A percentile compares a stretch with the other conserved stretches of the same genome.
phyloP scores from a whole-genome alignment of 2,888 invertebrate genomes.

The Ornithoptera alexandrae region DNA sequence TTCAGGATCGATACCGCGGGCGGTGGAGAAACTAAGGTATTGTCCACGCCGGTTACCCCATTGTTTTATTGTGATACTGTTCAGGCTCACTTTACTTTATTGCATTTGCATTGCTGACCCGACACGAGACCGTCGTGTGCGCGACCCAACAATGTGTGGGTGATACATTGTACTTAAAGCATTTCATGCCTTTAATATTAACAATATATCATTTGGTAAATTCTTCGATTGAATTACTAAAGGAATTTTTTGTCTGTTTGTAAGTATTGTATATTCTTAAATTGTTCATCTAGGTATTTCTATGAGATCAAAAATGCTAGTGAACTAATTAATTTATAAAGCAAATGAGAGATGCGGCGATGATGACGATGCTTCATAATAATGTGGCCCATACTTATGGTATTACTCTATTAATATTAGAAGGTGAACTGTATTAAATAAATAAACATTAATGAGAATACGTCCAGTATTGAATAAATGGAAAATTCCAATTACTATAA shows the following conservation, averaged over 20 bases:
- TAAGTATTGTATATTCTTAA: background rate
- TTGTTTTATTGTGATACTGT: conserved; percentile 42
- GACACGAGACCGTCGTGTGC: conserved; percentile 7
- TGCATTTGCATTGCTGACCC: conserved; percentile 27
- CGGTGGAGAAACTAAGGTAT: conserved; percentile 49
- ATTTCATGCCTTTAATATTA: background rate
- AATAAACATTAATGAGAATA: too few species aligned
- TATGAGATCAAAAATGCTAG: background rate
- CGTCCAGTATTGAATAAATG: too few species aligned
- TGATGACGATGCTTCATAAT: too few species aligned
- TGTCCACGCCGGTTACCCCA: conserved; percentile 45
- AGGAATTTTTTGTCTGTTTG: background rate
- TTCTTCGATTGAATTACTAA: background rate
- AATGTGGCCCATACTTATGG: too few species aligned
- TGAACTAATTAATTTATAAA: background rate
- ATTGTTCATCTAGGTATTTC: background rate
- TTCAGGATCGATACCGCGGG: conserved; percentile 63
- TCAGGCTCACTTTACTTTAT: conserved; percentile 40
- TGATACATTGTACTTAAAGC: background rate
- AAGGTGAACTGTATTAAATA: too few species aligned
- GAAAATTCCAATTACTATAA: too few species aligned
- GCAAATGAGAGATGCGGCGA: background rate
- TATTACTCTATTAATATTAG: too few species aligned
- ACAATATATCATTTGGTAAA: conserved; percentile 2
- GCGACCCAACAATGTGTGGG: background rate